These are phyloP conservation scores for Thunnus maccoyii DNA, from an alignment of 2,113 vertebrate species.

Conservation along the genomic window DNA sequence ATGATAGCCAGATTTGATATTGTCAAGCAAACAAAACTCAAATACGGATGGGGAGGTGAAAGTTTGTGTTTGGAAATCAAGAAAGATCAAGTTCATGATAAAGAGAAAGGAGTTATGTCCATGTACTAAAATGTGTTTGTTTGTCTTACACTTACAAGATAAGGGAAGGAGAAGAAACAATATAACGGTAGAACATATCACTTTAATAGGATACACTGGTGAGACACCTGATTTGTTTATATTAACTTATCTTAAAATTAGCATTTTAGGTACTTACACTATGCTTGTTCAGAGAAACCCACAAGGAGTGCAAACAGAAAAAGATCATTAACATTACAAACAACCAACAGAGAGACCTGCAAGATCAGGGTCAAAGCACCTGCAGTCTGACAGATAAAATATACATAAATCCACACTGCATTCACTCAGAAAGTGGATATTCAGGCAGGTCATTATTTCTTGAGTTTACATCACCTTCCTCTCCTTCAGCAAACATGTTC, in stretches of 20 bases:
- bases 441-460: conserved; percentile 26
- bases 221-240: not conserved
- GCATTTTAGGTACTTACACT: conserved; percentile 12
- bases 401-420: conserved; percentile 13
- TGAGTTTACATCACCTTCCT: conserved; percentile 8
- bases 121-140: not conserved
- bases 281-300: not conserved
- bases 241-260: conserved; percentile 13
- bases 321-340: conserved; percentile 5
- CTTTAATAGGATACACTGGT: not conserved
- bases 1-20: not conserved
- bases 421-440: conserved; percentile 12
- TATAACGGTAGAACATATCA: not conserved
- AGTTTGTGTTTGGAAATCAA: too few species aligned
- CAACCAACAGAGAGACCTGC: not conserved
- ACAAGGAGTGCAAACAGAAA: conserved; percentile 9
- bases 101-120: too few species aligned
- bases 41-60: too few species aligned
- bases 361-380: conserved; percentile 17
- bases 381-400: conserved; percentile 27
- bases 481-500: conserved; percentile 22
- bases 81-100: too few species aligned
- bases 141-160: not conserved
- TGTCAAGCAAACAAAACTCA: not conserved
- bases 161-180: not conserved